Conservation (phyloP, 2,888 invertebrate genomes). For the Drosophila siamana region DNA sequence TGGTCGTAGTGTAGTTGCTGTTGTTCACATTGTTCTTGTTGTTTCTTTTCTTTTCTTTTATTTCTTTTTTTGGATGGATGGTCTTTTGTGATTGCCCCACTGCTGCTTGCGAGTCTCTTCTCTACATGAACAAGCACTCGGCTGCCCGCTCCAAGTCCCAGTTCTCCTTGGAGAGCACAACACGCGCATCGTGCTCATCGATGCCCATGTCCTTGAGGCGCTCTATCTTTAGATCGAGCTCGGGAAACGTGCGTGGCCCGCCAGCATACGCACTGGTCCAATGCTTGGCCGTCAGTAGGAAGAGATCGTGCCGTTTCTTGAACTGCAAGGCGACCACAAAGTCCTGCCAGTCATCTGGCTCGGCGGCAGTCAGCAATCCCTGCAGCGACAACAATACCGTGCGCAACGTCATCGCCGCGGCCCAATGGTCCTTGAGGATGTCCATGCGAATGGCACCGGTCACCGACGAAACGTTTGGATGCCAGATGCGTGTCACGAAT, state of each 20-base stretch:
- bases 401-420: slow-evolving; percentile 98
- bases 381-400: slow-evolving; percentile 98
- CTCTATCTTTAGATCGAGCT: slow-evolving; percentile 94
- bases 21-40: slow-evolving; percentile 9
- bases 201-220: slow-evolving; percentile 97
- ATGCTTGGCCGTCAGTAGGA: slow-evolving; percentile 95
- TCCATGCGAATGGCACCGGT: slow-evolving; percentile 99
- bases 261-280: slow-evolving; percentile 98
- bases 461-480: slow-evolving; percentile 99
- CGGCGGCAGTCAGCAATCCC: slow-evolving; percentile 95
- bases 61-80: too few species aligned
- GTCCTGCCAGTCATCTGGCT: slow-evolving; percentile 97
- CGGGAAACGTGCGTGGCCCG: slow-evolving; percentile 90
- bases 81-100: neutral
- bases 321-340: slow-evolving; percentile 99
- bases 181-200: slow-evolving; percentile 94
- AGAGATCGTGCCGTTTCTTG: slow-evolving; percentile 94
- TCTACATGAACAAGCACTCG: slow-evolving; percentile 94
- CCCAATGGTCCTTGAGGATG: slow-evolving; percentile 99
- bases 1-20: neutral
- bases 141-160: slow-evolving; percentile 97
- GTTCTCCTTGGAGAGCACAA: slow-evolving; percentile 95
- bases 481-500: slow-evolving; percentile 99
- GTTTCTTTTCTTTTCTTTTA: slow-evolving; percentile 2
- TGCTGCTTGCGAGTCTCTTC: neutral